Evolutionary conservation across 2,113 vertebrate species (phyloP).

Genomic region (Lepus timidus): DNA sequence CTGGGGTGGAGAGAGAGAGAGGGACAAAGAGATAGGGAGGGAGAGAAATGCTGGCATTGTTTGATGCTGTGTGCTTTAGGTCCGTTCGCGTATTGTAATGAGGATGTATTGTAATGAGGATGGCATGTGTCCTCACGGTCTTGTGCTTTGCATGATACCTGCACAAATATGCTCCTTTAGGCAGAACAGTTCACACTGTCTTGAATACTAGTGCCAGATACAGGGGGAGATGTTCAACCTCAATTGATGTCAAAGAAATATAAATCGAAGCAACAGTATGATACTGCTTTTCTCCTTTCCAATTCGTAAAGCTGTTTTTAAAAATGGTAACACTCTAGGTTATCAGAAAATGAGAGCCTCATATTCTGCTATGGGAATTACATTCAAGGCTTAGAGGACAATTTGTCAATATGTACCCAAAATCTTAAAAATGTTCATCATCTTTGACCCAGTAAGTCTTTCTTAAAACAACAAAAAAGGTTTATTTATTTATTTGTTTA

Average conservation of each 20-base stretch:
- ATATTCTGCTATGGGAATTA: neutral
- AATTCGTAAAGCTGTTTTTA: neutral
- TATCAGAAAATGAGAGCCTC: conserved; percentile 49
- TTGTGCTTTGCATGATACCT: neutral
- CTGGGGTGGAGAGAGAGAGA: neutral
- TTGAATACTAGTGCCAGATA: conserved; percentile 49
- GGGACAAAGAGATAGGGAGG: neutral
- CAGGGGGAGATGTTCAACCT: neutral
- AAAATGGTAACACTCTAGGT: neutral
- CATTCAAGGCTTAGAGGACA: neutral
- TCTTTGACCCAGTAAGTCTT: conserved; percentile 29
- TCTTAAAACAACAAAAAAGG: no score
- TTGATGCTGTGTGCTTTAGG: neutral
- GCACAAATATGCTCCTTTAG: conserved; percentile 14
- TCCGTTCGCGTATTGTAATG: neutral
- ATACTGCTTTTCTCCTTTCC: conserved; percentile 45
- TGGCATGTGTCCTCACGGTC: neutral
- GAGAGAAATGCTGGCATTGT: neutral
- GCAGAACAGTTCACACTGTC: conserved; percentile 8
- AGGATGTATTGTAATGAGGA: no score
- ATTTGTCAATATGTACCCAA: neutral
- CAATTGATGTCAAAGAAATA: conserved; percentile 53
- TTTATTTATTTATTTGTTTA: no score
- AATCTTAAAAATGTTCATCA: conserved; percentile 10
- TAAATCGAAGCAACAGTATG: neutral